Conservation (phyloP, 2,113 vertebrate species). For the Macrotis lagotis region DNA sequence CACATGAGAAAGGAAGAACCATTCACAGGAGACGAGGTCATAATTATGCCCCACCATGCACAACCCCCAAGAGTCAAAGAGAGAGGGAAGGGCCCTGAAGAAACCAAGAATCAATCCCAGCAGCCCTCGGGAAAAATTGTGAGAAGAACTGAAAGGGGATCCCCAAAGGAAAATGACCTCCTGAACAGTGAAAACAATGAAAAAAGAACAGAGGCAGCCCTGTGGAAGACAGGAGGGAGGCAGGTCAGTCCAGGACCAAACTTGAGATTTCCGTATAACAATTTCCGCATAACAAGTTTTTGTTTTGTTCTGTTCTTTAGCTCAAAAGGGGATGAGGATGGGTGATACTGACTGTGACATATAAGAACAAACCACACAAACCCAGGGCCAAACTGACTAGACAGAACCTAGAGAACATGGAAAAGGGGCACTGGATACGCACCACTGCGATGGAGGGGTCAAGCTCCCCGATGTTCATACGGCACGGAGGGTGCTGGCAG, state of each 20-base stretch:
- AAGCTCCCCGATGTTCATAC: slow-evolving; percentile 96
- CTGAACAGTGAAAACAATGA: too few species aligned
- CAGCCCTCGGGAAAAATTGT: too few species aligned
- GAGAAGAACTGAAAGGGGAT: neutral
- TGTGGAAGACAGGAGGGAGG: too few species aligned
- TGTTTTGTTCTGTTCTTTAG: too few species aligned
- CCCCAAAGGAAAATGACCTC: neutral
- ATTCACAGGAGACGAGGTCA: neutral
- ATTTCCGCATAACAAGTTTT: too few species aligned
- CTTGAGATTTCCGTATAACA: too few species aligned
- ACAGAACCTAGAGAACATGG: neutral
- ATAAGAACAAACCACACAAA: too few species aligned
- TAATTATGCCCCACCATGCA: neutral
- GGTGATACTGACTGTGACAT: neutral
- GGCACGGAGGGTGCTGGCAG: slow-evolving; percentile 96
- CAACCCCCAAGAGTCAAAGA: neutral
- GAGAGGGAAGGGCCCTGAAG: neutral
- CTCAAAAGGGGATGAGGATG: neutral
- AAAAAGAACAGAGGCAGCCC: neutral
- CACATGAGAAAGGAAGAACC: neutral
- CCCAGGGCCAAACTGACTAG: too few species aligned
- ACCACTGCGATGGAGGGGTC: slow-evolving; percentile 98
- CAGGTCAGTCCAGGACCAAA: too few species aligned
- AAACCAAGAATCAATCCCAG: too few species aligned
- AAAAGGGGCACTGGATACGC: slow-evolving; percentile 46